These are phyloP conservation scores for Nasonovia ribisnigri DNA, from an alignment of 2,888 invertebrate species.

Conservation along the genomic window DNA sequence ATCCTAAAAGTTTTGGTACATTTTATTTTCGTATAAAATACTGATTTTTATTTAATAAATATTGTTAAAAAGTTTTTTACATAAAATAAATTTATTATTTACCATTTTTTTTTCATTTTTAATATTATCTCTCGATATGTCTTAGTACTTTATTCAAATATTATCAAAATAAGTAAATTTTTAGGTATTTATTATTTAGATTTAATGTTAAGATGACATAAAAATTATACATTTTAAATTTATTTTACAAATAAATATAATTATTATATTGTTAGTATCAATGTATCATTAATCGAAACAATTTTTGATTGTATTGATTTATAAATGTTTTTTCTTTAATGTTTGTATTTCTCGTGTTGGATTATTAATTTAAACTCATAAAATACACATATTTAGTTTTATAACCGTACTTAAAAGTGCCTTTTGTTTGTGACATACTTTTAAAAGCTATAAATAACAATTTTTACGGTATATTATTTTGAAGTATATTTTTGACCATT, in stretches of 20 bases:
- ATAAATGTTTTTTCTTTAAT: background rate
- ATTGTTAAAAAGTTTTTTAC: background rate
- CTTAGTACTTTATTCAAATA: background rate
- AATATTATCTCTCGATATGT: background rate
- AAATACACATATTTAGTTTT: constrained; percentile 24
- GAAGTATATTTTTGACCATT: constrained; percentile 14
- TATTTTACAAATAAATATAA: background rate
- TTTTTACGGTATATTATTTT: constrained; percentile 6
- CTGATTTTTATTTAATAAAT: background rate
- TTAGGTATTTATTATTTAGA: background rate
- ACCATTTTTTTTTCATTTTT: background rate
- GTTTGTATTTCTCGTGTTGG: background rate
- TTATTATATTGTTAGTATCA: background rate
- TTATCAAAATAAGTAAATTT: background rate
- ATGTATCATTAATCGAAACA: background rate
- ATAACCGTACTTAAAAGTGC: constrained; percentile 5
- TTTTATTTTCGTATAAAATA: background rate
- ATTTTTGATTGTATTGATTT: background rate
- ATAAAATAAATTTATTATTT: background rate
- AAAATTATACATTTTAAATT: background rate
- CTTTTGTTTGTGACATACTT: constrained; percentile 1
- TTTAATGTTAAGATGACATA: background rate
- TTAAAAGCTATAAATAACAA: constrained; percentile 36
- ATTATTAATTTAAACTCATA: constrained; percentile 18
- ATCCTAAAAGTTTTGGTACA: background rate